Base-by-base conservation (phyloP, 2,113 vertebrate genomes). In the Acrocephalus kingi region DNA sequence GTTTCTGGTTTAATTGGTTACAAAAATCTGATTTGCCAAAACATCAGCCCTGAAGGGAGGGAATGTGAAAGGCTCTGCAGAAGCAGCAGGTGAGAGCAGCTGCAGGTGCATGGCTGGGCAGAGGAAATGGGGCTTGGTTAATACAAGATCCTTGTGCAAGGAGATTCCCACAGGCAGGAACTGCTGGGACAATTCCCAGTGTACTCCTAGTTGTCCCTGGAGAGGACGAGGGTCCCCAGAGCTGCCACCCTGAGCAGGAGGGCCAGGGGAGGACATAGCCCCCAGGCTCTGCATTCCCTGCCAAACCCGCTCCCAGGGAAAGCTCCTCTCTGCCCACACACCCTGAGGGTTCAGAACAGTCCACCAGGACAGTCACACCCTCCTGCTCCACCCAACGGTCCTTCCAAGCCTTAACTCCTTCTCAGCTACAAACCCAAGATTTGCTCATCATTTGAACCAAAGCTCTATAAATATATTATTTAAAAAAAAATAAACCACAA, bases 391-490 rank as follows among this genome's bases (percentile, higher is more conserved):
- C 64, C 77, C 61, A 71, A 13, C n/a, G 13, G 9, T 59, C 51
- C 89, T 87, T 69, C 66, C 66, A 23, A 41, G 46, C 75, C 31
- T 56, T 55, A 77, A 94, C 85, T 95, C 82, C 85, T 76, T 77
- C 87, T 94, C 93, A 96, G 89, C 89, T 91, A 81, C 94, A 88
- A 96, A 88, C 82, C 90, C 39, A 37, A 31, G 51, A 55, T 89
- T 92, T 72, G 93, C 91, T 96, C 51, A 30, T 96, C 51, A 30
- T 92, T 79, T 88, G 67, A 97, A 92, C 93, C 91, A 95, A 89
- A 96, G 93, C 88, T 81, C 51, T 92, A 96, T 91, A 97, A 98
- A 97, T 96, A 97, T 58, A 91, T 52, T 89, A 87, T 88, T 9
- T 7, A 56, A 72, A 67, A 87, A 56, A 76, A 62, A 87, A 79